phyloP scores from a whole-genome alignment of 2,888 invertebrate genomes.

The Acleris literana region DNA sequence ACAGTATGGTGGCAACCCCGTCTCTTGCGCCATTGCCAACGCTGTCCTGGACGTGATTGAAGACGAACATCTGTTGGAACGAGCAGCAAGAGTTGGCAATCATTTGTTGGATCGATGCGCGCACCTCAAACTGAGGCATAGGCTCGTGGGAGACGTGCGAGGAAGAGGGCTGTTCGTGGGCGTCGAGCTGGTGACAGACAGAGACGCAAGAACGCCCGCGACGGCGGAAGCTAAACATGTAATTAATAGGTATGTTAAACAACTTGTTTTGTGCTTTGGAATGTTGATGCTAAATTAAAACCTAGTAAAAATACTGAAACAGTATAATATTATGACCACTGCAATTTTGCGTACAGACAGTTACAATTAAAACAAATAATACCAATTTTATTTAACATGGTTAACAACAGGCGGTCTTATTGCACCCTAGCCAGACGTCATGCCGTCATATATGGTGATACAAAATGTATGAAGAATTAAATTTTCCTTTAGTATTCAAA shows the following conservation, averaged over 20 bases:
- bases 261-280: no score
- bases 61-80: constrained; percentile 91
- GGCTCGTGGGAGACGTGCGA: constrained; percentile 93
- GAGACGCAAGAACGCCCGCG: constrained; percentile 90
- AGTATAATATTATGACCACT: not conserved
- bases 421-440: no score
- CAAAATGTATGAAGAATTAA: no score
- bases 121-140: constrained; percentile 88
- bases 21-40: constrained; percentile 97
- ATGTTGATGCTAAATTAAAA: no score
- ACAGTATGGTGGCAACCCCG: constrained; percentile 99
- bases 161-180: constrained; percentile 98
- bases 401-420: no score
- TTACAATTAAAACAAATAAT: no score
- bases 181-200: constrained; percentile 93
- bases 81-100: constrained; percentile 92
- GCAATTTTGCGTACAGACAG: no score
- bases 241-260: constrained; percentile 82
- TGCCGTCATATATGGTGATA: no score
- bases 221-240: constrained; percentile 91
- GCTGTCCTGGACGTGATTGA: constrained; percentile 97
- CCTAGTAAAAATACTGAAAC: not conserved
- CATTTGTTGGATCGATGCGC: constrained; percentile 88
- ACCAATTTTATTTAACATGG: no score
- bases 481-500: no score